Conservation (phyloP, 2,888 invertebrate genomes). For the Ichneumoninae sp. region DNA sequence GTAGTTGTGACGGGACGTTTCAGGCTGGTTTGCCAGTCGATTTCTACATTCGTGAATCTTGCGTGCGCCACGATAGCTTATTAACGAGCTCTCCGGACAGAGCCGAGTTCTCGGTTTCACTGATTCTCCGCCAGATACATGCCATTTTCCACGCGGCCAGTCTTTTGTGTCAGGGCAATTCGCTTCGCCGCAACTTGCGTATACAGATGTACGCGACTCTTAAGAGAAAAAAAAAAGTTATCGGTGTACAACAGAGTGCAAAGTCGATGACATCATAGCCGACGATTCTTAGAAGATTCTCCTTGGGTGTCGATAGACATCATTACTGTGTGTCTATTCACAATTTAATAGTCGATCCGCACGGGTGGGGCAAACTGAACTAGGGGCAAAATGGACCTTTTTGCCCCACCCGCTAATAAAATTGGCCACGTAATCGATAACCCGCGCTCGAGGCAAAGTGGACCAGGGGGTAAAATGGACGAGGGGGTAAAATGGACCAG, state of each 20-base stretch:
- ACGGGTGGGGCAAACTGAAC: not conserved
- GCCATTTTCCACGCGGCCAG: slow-evolving; percentile 68
- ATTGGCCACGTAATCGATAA: too few relatives aligned
- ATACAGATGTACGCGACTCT: slow-evolving; percentile 13
- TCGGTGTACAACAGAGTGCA: not conserved
- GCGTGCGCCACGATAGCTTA: slow-evolving; percentile 47
- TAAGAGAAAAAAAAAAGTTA: not conserved
- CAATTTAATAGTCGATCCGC: not conserved
- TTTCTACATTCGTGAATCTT: slow-evolving; percentile 49
- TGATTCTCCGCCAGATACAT: slow-evolving; percentile 71
- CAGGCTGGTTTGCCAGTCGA: not conserved
- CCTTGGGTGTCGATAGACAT: not conserved
- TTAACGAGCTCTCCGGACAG: slow-evolving; percentile 36
- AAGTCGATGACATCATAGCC: slow-evolving; percentile 17
- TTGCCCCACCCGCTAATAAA: too few relatives aligned
- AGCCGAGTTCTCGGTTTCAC: slow-evolving; percentile 64
- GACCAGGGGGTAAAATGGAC: too few relatives aligned
- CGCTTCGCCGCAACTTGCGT: slow-evolving; percentile 26
- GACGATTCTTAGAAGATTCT: not conserved
- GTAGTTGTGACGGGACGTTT: not conserved
- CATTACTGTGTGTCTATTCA: not conserved
- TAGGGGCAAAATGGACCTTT: not conserved
- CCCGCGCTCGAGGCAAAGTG: too few relatives aligned
- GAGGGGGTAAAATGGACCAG: too few relatives aligned
- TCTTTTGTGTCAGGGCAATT: slow-evolving; percentile 68